Evolutionary conservation across 2,888 invertebrate genomes (phyloP).

Genomic region (Perithous albicinctus): DNA sequence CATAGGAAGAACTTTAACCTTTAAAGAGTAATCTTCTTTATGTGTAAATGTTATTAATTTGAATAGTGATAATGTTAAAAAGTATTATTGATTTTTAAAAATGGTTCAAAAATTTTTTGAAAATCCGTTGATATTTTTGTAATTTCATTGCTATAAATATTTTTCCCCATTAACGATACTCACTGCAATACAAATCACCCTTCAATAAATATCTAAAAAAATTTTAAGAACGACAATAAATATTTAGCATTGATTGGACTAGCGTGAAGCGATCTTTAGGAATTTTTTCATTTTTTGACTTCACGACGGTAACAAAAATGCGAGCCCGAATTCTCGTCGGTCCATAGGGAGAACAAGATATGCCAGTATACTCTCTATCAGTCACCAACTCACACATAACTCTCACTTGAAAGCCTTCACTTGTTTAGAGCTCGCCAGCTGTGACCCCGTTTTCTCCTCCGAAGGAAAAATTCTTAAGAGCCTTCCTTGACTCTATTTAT

Average conservation of each 20-base stretch:
- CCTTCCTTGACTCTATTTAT: slow-evolving; percentile 36
- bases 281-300: slow-evolving; percentile 42
- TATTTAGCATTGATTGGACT: background rate
- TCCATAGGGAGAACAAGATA: slow-evolving; percentile 30
- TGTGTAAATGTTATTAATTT: no score
- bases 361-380: slow-evolving; percentile 25
- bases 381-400: slow-evolving; percentile 5
- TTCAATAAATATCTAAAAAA: no score
- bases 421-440: slow-evolving; percentile 49
- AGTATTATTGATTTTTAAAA: no score
- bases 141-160: no score
- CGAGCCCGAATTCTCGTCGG: slow-evolving; percentile 43
- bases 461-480: slow-evolving; percentile 62
- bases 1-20: no score
- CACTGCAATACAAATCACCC: no score
- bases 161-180: no score
- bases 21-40: no score
- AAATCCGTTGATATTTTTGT: no score
- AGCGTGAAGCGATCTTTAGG: background rate
- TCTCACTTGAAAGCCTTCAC: slow-evolving; percentile 36
- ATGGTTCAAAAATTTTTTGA: no score
- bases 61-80: no score
- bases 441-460: slow-evolving; percentile 61
- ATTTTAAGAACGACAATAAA: background rate
- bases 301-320: slow-evolving; percentile 41